Evolutionary conservation across 2,888 invertebrate species (phyloP).

Genomic region (Xanthia icteritia): DNA sequence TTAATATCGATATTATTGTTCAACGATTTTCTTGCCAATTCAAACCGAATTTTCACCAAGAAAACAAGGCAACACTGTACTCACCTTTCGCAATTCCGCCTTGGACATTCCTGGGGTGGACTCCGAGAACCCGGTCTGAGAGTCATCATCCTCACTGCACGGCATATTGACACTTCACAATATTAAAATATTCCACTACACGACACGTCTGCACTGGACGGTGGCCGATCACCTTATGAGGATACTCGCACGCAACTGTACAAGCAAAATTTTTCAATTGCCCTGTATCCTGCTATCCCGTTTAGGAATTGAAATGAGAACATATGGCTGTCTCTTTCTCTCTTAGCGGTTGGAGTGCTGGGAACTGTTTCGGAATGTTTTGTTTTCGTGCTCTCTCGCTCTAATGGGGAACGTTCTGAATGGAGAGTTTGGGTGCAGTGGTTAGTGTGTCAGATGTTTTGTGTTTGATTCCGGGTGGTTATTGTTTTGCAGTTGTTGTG

Average conservation of each 20-base stretch:
- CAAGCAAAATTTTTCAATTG: slow-evolving; percentile 83
- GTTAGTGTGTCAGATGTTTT: slow-evolving; percentile 64
- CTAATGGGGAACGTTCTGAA: slow-evolving; percentile 83
- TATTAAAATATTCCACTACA: slow-evolving; percentile 21
- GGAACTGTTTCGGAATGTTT: slow-evolving; percentile 90
- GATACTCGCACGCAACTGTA: slow-evolving; percentile 74
- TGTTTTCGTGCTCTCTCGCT: slow-evolving; percentile 88
- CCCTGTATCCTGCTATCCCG: slow-evolving; percentile 83
- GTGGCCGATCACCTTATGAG: slow-evolving; percentile 73
- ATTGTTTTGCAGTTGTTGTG: not conserved
- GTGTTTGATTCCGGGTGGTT: slow-evolving; percentile 76
- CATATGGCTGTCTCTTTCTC: slow-evolving; percentile 75
- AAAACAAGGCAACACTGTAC: slow-evolving; percentile 17
- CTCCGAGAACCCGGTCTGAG: slow-evolving; percentile 88
- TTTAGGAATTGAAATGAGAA: slow-evolving; percentile 68
- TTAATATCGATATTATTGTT: not conserved
- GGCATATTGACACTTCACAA: slow-evolving; percentile 85
- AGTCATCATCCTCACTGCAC: slow-evolving; percentile 92
- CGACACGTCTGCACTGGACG: slow-evolving; percentile 72
- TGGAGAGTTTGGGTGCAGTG: slow-evolving; percentile 73
- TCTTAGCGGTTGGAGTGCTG: slow-evolving; percentile 73
- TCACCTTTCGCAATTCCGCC: slow-evolving; percentile 93
- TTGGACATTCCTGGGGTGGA: slow-evolving; percentile 91
- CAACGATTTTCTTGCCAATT: not conserved
- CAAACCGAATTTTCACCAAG: not conserved